Percentiles rank a stretch among this genome's conserved stretches.
phyloP scores from a whole-genome alignment of 2,113 vertebrate genomes.

The Salminus brasiliensis region DNA sequence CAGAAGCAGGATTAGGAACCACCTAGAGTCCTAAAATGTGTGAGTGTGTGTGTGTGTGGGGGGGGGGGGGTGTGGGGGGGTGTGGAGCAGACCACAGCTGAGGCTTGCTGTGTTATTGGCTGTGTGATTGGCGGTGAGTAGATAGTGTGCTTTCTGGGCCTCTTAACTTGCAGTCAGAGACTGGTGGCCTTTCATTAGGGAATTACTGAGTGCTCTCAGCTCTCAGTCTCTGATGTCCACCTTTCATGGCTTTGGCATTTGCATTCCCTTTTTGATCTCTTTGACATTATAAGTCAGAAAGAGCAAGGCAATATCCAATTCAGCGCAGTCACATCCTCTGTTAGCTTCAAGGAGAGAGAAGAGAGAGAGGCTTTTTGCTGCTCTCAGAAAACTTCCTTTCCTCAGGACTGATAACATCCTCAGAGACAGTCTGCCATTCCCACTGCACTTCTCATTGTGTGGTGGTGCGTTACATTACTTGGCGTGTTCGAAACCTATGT shows the following conservation, averaged over 20 bases:
- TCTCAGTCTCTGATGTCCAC: constrained; percentile 38
- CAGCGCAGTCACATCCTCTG: neutral
- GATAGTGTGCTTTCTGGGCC: constrained; percentile 35
- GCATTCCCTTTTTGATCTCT: constrained; percentile 53
- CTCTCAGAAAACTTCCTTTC: neutral
- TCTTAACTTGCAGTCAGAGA: constrained; percentile 17
- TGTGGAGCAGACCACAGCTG: neutral
- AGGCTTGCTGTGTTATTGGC: constrained; percentile 18
- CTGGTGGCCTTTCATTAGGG: constrained; percentile 45
- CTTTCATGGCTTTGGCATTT: constrained; percentile 40
- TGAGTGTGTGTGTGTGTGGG: neutral
- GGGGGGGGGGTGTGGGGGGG: neutral
- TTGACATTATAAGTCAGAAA: constrained; percentile 42
- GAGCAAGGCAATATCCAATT: constrained; percentile 26
- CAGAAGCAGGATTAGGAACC: too few relatives aligned
- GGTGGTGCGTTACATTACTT: too few relatives aligned
- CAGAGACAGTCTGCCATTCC: neutral
- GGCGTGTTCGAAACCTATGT: too few relatives aligned
- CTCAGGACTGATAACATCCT: neutral
- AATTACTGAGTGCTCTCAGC: constrained; percentile 44
- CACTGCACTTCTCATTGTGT: too few relatives aligned
- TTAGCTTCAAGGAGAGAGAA: neutral
- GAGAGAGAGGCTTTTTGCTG: constrained; percentile 14
- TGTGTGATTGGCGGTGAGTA: constrained; percentile 28
- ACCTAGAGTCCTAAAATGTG: too few relatives aligned